These are phyloP conservation scores for Zoanthus sansibaricus DNA, from an alignment of 92 coral and sea anemone species.

Conservation along the genomic window DNA sequence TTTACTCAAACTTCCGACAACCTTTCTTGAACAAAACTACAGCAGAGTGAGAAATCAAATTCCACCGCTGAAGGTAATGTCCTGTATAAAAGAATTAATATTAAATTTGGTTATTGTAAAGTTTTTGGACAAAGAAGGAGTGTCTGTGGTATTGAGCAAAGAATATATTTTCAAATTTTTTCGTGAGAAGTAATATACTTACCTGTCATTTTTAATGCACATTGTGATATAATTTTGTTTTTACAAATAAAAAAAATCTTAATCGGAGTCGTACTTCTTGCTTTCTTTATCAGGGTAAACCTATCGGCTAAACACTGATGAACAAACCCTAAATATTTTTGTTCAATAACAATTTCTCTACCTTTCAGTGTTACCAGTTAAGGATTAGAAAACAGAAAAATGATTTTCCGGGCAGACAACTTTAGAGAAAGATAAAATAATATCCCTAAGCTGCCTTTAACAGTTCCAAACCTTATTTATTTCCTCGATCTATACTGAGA, in stretches of 20 bases:
- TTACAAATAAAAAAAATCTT: slow-evolving; percentile 22
- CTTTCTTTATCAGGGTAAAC: too few species aligned
- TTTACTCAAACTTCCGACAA: slow-evolving; percentile 24
- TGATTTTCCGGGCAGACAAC: too few species aligned
- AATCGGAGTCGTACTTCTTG: too few species aligned
- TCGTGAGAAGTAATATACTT: slow-evolving; percentile 6
- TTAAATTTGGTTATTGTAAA: not conserved
- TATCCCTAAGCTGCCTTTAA: too few species aligned
- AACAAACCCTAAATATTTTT: too few species aligned
- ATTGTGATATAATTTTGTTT: slow-evolving; percentile 16
- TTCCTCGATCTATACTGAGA: too few species aligned
- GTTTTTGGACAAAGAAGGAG: not conserved
- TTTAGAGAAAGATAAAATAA: too few species aligned
- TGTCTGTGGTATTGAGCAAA: slow-evolving; percentile 6
- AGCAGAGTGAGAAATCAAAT: not conserved
- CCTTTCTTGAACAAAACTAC: slow-evolving; percentile 3
- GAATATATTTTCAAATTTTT: slow-evolving; percentile 1
- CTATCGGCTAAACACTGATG: too few species aligned
- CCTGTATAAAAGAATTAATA: not conserved
- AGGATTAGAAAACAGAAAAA: too few species aligned
- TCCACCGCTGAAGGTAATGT: not conserved
- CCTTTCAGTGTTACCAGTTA: too few species aligned
- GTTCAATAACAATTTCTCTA: too few species aligned
- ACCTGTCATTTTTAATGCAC: slow-evolving; percentile 29
- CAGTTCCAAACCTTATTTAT: too few species aligned